phyloP scores from a whole-genome alignment of 2,888 invertebrate species.

The Erynnis tages region DNA sequence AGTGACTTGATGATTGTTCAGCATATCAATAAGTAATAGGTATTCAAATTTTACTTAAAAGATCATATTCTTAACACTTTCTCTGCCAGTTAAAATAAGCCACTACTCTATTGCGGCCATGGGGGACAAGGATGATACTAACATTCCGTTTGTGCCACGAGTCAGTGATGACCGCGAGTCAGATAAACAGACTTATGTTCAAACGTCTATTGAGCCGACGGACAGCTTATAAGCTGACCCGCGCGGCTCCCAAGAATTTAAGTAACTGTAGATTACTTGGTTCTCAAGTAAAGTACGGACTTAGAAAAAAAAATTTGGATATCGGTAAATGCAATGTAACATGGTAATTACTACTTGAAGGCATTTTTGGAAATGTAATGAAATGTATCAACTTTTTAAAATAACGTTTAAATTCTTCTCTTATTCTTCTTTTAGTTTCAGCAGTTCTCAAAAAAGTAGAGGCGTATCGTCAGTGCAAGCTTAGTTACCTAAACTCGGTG shows the following conservation, averaged over 20 bases:
- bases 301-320: not conserved
- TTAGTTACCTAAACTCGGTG: too few species aligned
- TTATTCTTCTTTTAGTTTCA: too few species aligned
- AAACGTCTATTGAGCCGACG: not conserved
- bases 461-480: too few species aligned
- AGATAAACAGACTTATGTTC: not conserved
- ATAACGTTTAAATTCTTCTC: not conserved
- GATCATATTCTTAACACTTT: conserved; percentile 6
- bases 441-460: too few species aligned
- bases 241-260: not conserved
- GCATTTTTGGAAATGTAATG: not conserved
- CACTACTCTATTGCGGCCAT: conserved; percentile 25
- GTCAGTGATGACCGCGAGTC: conserved; percentile 32
- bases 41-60: too few species aligned
- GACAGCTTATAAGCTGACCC: not conserved
- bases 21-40: too few species aligned
- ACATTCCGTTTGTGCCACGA: conserved; percentile 34
- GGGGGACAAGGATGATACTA: conserved; percentile 31
- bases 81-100: conserved; percentile 12
- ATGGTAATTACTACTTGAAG: not conserved
- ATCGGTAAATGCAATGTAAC: not conserved
- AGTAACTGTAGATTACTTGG: not conserved
- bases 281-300: not conserved
- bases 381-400: not conserved
- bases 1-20: too few species aligned